phyloP scores from a whole-genome alignment of 2,113 vertebrate species.

The Istiophorus platypterus region DNA sequence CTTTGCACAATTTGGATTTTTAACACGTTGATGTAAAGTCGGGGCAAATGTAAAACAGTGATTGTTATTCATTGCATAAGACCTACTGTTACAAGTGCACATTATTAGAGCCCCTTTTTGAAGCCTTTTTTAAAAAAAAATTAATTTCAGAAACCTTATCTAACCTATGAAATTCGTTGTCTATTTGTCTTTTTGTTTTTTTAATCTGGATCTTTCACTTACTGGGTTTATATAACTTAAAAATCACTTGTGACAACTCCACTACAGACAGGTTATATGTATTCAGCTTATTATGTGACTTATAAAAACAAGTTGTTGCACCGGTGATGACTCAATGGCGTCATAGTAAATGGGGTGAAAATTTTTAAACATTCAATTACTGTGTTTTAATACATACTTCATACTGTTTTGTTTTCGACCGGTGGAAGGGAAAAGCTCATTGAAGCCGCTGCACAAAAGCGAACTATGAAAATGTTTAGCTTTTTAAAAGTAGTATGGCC shows the following conservation, averaged over 20 bases:
- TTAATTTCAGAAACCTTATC: too few relatives aligned
- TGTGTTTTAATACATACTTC: background rate
- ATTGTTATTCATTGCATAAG: background rate
- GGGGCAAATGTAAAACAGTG: background rate
- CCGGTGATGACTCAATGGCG: too few relatives aligned
- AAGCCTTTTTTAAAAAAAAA: too few relatives aligned
- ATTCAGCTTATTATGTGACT: background rate
- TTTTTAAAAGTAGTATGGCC: background rate
- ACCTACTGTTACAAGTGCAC: background rate
- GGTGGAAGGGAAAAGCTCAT: background rate
- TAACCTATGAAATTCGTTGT: background rate
- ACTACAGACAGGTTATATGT: background rate
- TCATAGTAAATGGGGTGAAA: too few relatives aligned
- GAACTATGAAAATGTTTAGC: background rate
- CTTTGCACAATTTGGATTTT: too few relatives aligned
- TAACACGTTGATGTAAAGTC: background rate
- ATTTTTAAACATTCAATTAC: background rate
- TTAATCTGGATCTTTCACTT: background rate
- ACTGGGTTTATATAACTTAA: background rate
- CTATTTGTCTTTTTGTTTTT: background rate
- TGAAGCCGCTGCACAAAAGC: too few relatives aligned
- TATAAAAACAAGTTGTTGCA: background rate
- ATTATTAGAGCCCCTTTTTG: background rate
- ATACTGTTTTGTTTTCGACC: background rate
- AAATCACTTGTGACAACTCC: background rate